A percentile compares a stretch with the other conserved stretches of the same genome.
These are phyloP conservation scores for Anas platyrhynchos DNA, from an alignment of 2,113 vertebrate genomes.

Conservation along the genomic window DNA sequence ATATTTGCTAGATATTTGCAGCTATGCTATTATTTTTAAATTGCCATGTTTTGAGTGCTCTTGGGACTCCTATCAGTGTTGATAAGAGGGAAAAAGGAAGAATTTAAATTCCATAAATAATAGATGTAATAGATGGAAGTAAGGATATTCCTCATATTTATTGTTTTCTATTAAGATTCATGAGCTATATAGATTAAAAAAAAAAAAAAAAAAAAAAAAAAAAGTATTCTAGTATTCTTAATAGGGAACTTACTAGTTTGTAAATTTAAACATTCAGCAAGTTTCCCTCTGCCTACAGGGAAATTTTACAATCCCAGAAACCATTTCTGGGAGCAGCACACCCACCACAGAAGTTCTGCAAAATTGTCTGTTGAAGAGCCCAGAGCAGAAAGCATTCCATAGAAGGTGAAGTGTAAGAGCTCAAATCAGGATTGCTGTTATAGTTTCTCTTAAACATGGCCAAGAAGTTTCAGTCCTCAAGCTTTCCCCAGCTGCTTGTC, in stretches of 20 bases:
- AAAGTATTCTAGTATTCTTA: not conserved
- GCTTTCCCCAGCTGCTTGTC: not conserved
- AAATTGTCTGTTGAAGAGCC: not conserved
- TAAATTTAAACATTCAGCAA: not conserved
- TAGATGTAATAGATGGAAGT: not conserved
- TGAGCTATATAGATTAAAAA: not conserved
- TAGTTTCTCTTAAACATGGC: not conserved
- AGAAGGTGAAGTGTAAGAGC: not conserved
- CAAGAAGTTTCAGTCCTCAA: not conserved
- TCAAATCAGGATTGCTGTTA: not conserved
- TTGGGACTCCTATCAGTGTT: not conserved
- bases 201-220: not conserved
- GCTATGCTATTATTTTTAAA: not conserved
- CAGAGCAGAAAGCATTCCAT: not conserved
- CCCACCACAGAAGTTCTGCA: not conserved
- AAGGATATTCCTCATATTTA: not conserved
- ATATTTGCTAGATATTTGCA: not conserved
- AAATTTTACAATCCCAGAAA: not conserved
- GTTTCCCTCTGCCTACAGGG: not conserved
- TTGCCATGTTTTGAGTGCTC: not conserved
- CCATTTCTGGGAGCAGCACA: not conserved
- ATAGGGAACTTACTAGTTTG: not conserved
- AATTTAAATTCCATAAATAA: not conserved
- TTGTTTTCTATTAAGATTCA: not conserved
- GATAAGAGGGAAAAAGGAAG: not conserved